Evolutionary conservation across 2,797 vertebrate genomes (phyloP), one percentile per base, ranked within the genome.

Genomic region (Chloroceryle inda): DNA sequence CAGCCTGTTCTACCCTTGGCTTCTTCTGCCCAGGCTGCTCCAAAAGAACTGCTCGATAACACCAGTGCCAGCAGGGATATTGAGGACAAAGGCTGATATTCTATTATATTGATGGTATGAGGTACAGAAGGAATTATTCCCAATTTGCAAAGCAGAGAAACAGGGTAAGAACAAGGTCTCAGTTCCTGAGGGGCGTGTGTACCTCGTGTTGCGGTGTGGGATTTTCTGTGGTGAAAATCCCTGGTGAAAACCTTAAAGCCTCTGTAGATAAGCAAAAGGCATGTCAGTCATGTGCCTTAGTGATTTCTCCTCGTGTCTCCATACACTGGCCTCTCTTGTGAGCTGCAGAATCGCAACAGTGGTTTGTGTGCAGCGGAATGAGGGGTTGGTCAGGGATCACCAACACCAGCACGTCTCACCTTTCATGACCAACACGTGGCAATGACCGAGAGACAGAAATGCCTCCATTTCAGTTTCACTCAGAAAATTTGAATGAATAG

Each of bases 231-330:
- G n/a, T 67, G 13, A 16, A 95, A 90, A 68, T 44, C 50, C 13
- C 17, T 55, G 23, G 29, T 35, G 59, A 59, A 90, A 64, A 88
- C 53, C 83, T 61, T 82, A 58, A 42, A 72, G 59, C 35, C 45
- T 61, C 29, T 68, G 45, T 2, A 78, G 82, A 31, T 24, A 67
- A 81, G 53, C 1, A 2, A 53, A 56, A 88, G 49, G 13, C 11
- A 45, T 1, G 5, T 20, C 31, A 76, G 29, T 10, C 15, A 13
- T 8, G 17, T 14, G 13, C 42, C 82, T 42, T 17, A 8, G 27
- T 0, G 2, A 52, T 59, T n/a, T 59, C 26, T 27, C 1, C 0
- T 35, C 38, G 5, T 56, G 37, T 21, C 38, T 55, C 58, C 72
- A 9, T 13, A 37, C 17, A 0, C 55, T 7, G 21, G 9, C 18